Base-by-base conservation (phyloP, 2,888 invertebrate species). In the Neuroscelio doddi region DNA sequence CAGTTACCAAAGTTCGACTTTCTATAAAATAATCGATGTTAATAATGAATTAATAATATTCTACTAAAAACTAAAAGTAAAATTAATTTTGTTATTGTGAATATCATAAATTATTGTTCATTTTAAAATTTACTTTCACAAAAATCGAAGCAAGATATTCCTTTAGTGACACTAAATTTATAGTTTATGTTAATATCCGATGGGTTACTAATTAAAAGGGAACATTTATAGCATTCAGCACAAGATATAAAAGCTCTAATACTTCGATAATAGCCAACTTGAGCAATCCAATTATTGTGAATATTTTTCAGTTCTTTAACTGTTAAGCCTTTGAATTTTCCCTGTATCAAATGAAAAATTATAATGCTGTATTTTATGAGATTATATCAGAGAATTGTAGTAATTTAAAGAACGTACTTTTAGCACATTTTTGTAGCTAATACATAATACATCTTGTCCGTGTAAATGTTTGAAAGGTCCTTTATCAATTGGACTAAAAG, bases 391-490 rank as follows among this genome's bases (percentile, higher is more conserved):
- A 10, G 26, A 32, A 21, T 14, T 27, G 16, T 14, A n/a, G 41
- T n/a, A 7, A 51, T 15, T 15, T 32, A 29, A 15, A 49, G 49
- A 15, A 41, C 10, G 12, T 46, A 88, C 89, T 80, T 85, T 86
- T 34, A 88, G 79, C 50, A 90, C 76, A 67, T 88, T 88, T 1
- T 88, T 83, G 83, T 91, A 92, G 5, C 89, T 85, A 17, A 90
- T 80, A 70, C 87, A 87, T 3, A 88, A 82, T 24, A 90, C 78
- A 12, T 90, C 89, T 5, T 88, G 85, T 44, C 90, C 90, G 0
- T 90, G 88, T 72, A 88, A 87, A 75, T 90, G 91, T 76, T 89
- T 89, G 80, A 93, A 93, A 0, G 92, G 92, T 0, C 92, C 91
- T 55, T 91, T 87, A 56, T 89, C 82, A 53, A 88, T 74, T 0